Base-by-base conservation (phyloP, 2,113 vertebrate genomes). In the Tachysurus fulvidraco region DNA sequence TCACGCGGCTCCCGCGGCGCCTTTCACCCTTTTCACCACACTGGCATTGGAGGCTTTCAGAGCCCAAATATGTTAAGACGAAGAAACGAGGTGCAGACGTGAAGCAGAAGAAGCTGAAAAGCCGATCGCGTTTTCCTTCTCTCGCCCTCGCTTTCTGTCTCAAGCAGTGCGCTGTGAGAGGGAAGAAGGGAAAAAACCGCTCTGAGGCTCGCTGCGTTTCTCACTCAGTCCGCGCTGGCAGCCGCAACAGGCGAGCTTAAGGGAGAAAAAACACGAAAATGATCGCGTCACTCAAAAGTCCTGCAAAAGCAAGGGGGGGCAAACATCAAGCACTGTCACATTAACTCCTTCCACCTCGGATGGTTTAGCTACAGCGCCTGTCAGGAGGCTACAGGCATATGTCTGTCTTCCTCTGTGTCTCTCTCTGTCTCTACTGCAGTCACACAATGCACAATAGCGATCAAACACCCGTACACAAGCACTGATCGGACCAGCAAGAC, bases 161-260 rank as follows among this genome's bases (percentile, higher is more conserved):
- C 91, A 90, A 92, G 92, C 76, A 28, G 50, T 17, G 77, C 74
- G 81, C 83, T 88, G 91, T 55, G 92, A 88, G 89, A 92, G 90
- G 85, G 84, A 88, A 85, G 83, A 87, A 85, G 85, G 80, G 88
- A 57, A 89, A 84, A 88, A 88, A 86, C 83, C 87, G 88, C 92
- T 86, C 78, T 89, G 89, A 93, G 93, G 65, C 93, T 93, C 91
- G 88, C 86, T 89, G 94, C 90, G 95, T 92, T 93, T 92, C 91
- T 94, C 91, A 78, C 46, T 91, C 93, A 76, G 11, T 78, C 92
- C 92, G 94, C 94, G 94, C 93, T 93, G 94, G 93, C 86, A 94
- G 92, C 96, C 95, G 96, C 96, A 96, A 97, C 96, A 97, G 97
- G 96, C 96, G 90, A 96, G 96, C 96, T 97, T 94, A 95, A 95